Evolutionary conservation across 2,113 vertebrate species (phyloP).

Genomic region (Corythaixoides concolor): DNA sequence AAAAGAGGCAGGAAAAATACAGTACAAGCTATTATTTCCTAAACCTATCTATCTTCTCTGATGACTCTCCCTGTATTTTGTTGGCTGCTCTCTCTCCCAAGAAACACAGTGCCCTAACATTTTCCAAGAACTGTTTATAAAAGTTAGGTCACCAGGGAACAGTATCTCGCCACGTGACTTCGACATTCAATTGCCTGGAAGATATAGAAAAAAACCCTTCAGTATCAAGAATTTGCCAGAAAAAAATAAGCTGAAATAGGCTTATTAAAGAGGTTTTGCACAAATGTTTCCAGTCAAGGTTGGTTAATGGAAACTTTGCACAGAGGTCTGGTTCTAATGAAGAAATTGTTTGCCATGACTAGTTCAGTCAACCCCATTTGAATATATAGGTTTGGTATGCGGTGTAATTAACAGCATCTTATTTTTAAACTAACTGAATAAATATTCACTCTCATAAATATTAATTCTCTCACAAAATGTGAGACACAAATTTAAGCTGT

Average conservation of each 20-base stretch:
- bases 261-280: not conserved
- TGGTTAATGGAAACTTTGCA: not conserved
- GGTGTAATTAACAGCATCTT: not conserved
- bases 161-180: not conserved
- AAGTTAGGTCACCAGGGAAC: not conserved
- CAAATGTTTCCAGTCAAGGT: not conserved
- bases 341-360: not conserved
- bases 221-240: not conserved
- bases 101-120: not conserved
- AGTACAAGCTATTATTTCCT: not conserved
- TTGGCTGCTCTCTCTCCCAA: not conserved
- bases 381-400: not conserved
- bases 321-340: not conserved
- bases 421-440: not conserved
- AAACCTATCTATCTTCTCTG: not conserved
- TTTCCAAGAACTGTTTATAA: not conserved
- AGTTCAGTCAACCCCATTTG: not conserved
- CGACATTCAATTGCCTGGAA: not conserved
- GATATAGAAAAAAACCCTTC: not conserved
- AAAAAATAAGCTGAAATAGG: not conserved
- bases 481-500: not conserved
- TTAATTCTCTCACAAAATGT: not conserved
- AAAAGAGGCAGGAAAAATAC: not conserved
- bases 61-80: not conserved
- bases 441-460: not conserved